Conservation (phyloP, 2,888 invertebrate genomes). For the Molanna angustata region DNA sequence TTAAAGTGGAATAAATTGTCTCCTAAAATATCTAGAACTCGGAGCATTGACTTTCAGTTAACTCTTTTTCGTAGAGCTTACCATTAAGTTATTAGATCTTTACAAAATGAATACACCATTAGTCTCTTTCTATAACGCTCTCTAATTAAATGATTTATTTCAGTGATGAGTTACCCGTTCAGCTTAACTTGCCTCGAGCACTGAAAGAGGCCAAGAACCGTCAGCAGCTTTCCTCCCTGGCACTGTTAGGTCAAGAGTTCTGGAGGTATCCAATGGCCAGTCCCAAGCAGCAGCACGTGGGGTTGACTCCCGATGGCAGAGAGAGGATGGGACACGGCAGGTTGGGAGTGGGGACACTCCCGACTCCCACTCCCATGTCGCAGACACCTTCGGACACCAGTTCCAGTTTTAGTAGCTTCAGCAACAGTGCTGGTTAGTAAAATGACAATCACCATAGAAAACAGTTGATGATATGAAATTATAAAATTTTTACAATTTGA, state of each 20-base stretch:
- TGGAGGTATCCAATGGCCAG: conserved; percentile 81
- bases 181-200: conserved; percentile 79
- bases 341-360: conserved; percentile 2
- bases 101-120: too few species aligned
- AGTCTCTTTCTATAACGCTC: too few species aligned
- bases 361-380: conserved; percentile 31
- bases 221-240: conserved; percentile 86
- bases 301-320: conserved; percentile 33
- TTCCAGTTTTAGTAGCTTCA: conserved; percentile 74
- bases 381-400: conserved; percentile 63
- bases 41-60: too few species aligned
- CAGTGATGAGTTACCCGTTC: conserved; percentile 91
- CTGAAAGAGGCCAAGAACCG: conserved; percentile 85
- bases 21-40: too few species aligned
- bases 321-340: background rate
- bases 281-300: conserved; percentile 52
- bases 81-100: too few species aligned
- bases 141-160: conserved; percentile 32
- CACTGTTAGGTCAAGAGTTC: conserved; percentile 85
- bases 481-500: too few species aligned
- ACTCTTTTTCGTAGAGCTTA: too few species aligned
- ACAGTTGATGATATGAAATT: too few species aligned
- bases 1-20: too few species aligned
- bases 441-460: too few species aligned
- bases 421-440: conserved; percentile 54